phyloP scores from a whole-genome alignment of 2,888 invertebrate species.

The Idaea dimidiata region DNA sequence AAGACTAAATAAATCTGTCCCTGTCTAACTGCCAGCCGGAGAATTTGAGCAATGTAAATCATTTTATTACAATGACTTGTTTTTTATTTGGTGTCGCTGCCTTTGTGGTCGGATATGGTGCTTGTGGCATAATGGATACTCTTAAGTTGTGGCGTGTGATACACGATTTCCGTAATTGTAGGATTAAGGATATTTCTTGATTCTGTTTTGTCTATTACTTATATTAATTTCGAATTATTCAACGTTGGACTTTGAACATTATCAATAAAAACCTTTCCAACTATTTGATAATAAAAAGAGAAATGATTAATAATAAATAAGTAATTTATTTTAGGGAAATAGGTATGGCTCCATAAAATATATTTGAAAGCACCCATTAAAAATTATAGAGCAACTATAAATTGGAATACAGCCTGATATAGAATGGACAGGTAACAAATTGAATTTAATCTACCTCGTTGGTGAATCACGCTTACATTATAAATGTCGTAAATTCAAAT shows the following conservation, averaged over 20 bases:
- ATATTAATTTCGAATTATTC: neutral
- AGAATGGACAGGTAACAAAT: constrained; percentile 19
- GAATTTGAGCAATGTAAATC: constrained; percentile 79
- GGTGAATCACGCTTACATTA: constrained; percentile 61
- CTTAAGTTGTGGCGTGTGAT: constrained; percentile 24
- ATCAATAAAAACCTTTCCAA: too few species aligned
- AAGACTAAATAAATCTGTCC: constrained; percentile 72
- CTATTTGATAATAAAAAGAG: too few species aligned
- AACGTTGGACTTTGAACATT: neutral
- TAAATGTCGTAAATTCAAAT: constrained; percentile 74
- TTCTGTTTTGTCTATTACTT: constrained; percentile 9
- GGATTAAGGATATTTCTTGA: constrained; percentile 12
- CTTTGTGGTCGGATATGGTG: constrained; percentile 60
- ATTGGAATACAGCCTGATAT: neutral
- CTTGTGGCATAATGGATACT: constrained; percentile 52
- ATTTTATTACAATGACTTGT: constrained; percentile 73
- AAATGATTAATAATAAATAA: too few species aligned
- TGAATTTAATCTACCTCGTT: constrained; percentile 29
- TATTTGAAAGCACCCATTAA: neutral
- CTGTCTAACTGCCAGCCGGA: constrained; percentile 62
- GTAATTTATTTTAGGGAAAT: too few species aligned
- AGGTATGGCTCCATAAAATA: neutral
- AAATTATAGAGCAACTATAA: neutral
- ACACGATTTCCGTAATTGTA: constrained; percentile 23
- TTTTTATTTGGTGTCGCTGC: constrained; percentile 63